These are phyloP conservation scores for Bufo gargarizans DNA, from an alignment of 2,113 vertebrate species.

Conservation along the genomic window DNA sequence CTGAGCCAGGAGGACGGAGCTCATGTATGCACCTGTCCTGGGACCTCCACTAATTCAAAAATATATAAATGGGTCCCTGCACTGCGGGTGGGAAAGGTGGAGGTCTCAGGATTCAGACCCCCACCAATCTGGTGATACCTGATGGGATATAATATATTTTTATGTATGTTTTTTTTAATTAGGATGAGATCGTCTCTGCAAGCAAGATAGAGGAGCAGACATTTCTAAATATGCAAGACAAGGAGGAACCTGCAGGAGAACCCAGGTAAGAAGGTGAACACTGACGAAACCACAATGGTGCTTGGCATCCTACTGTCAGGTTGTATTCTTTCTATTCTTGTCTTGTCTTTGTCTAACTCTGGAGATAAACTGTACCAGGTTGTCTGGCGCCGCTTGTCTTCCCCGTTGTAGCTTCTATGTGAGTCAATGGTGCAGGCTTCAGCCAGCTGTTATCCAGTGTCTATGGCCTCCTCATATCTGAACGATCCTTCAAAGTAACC, in stretches of 20 bases:
- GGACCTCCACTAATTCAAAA: no score
- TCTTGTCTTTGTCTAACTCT: neutral
- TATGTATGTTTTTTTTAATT: neutral
- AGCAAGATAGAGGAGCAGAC: neutral
- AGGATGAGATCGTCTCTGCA: neutral
- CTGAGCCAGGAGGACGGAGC: neutral
- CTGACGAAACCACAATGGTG: neutral
- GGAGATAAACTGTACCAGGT: neutral
- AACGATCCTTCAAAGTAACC: neutral
- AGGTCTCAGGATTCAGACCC: no score
- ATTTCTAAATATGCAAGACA: neutral
- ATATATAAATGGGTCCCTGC: no score
- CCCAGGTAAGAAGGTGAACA: neutral
- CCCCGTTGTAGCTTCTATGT: neutral
- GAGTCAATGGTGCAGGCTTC: neutral
- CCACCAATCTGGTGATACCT: neutral
- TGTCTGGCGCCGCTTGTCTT: neutral
- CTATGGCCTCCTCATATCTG: neutral
- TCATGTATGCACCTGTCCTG: neutral
- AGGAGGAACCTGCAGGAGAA: neutral
- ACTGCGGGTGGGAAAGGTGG: no score
- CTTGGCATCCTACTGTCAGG: neutral
- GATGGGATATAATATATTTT: neutral
- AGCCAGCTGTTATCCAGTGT: neutral
- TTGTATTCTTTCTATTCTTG: neutral